Percentiles rank a stretch among this genome's conserved stretches.
Evolutionary conservation across 2,113 vertebrate genomes (phyloP).

Genomic region (Hippocampus comes): DNA sequence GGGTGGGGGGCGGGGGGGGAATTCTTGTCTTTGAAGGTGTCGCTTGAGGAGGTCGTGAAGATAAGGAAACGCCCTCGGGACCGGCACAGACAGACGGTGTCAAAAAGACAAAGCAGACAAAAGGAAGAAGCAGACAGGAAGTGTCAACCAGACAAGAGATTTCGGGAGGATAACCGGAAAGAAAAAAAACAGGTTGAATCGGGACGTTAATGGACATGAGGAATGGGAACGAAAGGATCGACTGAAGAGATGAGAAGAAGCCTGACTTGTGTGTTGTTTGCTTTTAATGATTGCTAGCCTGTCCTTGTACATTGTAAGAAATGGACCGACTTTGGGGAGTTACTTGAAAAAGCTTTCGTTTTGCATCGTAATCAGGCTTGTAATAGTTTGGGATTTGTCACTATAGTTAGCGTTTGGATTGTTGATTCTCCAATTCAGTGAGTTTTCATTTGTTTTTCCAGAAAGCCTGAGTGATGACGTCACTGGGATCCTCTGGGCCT

Average conservation of each 20-base stretch:
- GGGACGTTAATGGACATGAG: background rate
- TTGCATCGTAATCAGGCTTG: background rate
- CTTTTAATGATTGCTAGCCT: background rate
- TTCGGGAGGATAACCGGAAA: background rate
- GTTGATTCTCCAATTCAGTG: too few species aligned
- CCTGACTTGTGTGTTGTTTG: background rate
- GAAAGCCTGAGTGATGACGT: too few species aligned
- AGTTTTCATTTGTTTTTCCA: too few species aligned
- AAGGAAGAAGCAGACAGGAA: background rate
- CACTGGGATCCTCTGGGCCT: background rate
- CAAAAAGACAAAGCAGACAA: conserved; percentile 6
- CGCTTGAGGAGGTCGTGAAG: background rate
- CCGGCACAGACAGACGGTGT: background rate
- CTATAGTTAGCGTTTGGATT: too few species aligned
- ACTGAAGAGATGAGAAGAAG: background rate
- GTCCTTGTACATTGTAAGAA: background rate
- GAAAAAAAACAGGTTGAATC: background rate
- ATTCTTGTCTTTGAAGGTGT: background rate
- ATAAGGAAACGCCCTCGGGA: background rate
- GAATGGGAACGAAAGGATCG: background rate
- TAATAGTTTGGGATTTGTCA: background rate
- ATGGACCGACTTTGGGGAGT: background rate
- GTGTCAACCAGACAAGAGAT: background rate
- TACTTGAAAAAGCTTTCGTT: background rate
- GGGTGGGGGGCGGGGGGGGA: background rate